Conservation (phyloP, 2,113 vertebrate genomes). For the Sminthopsis crassicaudata region DNA sequence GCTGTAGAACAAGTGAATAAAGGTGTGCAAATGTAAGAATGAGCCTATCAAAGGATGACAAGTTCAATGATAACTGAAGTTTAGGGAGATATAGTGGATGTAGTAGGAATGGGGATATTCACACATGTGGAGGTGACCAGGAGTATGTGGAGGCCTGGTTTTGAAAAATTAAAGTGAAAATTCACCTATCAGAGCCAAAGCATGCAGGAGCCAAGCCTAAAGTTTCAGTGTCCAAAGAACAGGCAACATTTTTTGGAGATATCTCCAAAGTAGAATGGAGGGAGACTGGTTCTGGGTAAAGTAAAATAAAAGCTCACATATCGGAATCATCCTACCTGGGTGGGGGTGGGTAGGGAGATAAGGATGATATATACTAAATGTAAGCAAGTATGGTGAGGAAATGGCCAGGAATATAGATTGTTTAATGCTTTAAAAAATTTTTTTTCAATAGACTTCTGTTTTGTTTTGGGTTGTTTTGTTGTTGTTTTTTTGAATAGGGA, state of each 20-base stretch:
- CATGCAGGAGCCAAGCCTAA: not conserved
- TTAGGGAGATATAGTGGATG: not conserved
- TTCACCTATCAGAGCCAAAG: not conserved
- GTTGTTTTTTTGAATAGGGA: not conserved
- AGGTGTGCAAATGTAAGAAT: not conserved
- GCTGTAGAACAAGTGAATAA: not conserved
- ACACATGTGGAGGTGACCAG: not conserved
- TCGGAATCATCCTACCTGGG: not conserved
- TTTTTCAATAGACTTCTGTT: constrained; percentile 28
- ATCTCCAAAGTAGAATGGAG: not conserved
- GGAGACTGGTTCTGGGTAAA: not conserved
- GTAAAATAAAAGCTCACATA: not conserved
- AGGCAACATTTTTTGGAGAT: not conserved
- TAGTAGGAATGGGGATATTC: not conserved
- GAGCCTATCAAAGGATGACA: not conserved
- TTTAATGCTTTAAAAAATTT: constrained; percentile 26
- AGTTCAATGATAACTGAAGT: not conserved
- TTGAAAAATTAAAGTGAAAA: not conserved
- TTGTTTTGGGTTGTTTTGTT: not conserved
- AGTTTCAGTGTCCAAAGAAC: not conserved
- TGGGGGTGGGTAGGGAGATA: not conserved
- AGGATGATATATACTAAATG: not conserved
- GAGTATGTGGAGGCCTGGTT: not conserved
- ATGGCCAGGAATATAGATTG: not conserved
- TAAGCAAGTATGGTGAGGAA: not conserved